Conservation (phyloP, 2,888 invertebrate species). For the Machimus atricapillus region DNA sequence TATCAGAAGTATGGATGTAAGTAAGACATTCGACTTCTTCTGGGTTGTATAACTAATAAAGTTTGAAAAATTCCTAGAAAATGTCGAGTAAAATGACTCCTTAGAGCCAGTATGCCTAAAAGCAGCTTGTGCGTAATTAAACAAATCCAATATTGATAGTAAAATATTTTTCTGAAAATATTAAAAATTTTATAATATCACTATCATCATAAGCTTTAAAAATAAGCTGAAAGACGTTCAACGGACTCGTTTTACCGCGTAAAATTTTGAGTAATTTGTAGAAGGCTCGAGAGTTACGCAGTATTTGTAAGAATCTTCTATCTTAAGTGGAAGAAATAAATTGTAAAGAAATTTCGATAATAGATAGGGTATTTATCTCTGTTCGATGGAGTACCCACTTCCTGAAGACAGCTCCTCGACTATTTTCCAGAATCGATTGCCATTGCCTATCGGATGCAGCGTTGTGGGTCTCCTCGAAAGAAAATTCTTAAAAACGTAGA, state of each 20-base stretch:
- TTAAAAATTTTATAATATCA: no score
- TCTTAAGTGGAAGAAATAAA: not conserved
- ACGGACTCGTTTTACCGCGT: not conserved
- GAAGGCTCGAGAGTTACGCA: not conserved
- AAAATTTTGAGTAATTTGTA: not conserved
- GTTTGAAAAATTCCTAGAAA: no score
- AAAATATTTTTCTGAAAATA: no score
- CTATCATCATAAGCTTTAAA: no score
- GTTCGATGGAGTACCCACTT: not conserved
- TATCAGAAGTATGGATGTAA: no score
- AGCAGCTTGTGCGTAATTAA: no score
- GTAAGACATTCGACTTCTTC: no score
- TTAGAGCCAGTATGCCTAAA: no score
- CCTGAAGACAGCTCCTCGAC: not conserved
- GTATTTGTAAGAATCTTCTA: not conserved
- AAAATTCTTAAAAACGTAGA: not conserved
- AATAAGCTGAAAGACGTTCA: no score
- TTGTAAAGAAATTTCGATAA: not conserved
- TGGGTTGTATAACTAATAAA: no score
- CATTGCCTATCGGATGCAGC: not conserved
- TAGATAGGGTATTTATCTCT: not conserved
- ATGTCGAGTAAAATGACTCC: no score
- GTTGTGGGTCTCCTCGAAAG: not conserved
- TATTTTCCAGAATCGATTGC: not conserved
- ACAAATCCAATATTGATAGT: no score